Base-by-base conservation (phyloP, 2,888 invertebrate species). In the Leptinotarsa tumamoca region DNA sequence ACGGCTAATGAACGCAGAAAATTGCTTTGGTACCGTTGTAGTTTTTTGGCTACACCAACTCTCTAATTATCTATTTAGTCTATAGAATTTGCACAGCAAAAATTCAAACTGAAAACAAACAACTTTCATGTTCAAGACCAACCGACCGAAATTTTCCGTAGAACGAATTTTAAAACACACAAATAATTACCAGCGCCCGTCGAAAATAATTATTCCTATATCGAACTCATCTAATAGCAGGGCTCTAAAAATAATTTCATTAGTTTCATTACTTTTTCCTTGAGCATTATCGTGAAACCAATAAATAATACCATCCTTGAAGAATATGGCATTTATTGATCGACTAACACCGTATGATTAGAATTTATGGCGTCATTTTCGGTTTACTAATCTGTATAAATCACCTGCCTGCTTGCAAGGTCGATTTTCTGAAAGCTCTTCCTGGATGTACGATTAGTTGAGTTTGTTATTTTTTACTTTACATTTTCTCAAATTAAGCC, bases 321-420 rank as follows among this genome's bases (percentile, higher is more conserved):
- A 43, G 63, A 63, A n/a, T 63, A 63, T 43, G 43, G 63, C 63
- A 33, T 63, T 63, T 63, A 63, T 43, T 63, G 63, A 33, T 63
- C 63, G 43, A 23, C 63, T 7, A 43, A 63, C 43, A 43, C 33
- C 63, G n/a, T 71, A 67, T 63, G 70, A 73, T 76, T 68, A 72
- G 56, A 58, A 72, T 67, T 72, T 72, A 72, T 67, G 56, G 58
- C 49, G 23, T 49, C 23, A 68, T 21, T 61, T 72, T 68, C 49
- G 49, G 56, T 72, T 67, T 72, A 67, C 68, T 72, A 68, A 72
- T 18, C 72, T 56, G 66, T 43, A 67, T 72, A 72, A 67, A 72
- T 67, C 72, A 68, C 66, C 33, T 63, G 43, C 58, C 58, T 43
- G 43, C 3, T 17, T 7, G 63, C 33, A 63, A 63, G 63, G 63